These are phyloP conservation scores for Aptenodytes forsteri DNA, from an alignment of 2,113 vertebrate genomes.

Conservation along the genomic window DNA sequence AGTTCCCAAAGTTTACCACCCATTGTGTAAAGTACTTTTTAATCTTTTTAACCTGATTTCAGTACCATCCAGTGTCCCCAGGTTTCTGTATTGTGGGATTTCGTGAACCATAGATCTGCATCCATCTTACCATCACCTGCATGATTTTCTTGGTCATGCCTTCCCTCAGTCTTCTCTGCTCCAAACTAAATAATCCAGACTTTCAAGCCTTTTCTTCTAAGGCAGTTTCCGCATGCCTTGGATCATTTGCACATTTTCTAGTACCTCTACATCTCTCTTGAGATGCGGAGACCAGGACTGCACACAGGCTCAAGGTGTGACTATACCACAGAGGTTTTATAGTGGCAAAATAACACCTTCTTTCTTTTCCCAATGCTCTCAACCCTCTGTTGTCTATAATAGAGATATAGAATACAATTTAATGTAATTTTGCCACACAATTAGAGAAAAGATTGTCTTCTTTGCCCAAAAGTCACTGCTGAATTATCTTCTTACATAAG, in stretches of 20 bases:
- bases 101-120: neutral
- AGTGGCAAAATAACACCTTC: neutral
- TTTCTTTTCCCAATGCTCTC: neutral
- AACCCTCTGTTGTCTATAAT: neutral
- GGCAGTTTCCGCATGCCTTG: neutral
- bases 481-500: neutral
- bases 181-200: neutral
- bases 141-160: neutral
- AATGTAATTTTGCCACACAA: neutral
- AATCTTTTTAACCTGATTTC: neutral
- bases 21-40: neutral
- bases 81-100: neutral
- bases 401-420: neutral
- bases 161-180: neutral
- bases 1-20: neutral
- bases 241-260: neutral
- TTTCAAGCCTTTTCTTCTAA: neutral
- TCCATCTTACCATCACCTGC: neutral
- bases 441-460: neutral
- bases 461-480: neutral
- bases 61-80: neutral
- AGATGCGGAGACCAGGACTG: neutral
- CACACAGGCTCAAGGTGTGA: neutral
- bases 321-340: neutral
- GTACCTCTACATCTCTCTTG: neutral